A percentile compares a stretch with the other conserved stretches of the same genome.
Conservation (phyloP, 2,888 invertebrate genomes). For the Odontothrips loti region DNA sequence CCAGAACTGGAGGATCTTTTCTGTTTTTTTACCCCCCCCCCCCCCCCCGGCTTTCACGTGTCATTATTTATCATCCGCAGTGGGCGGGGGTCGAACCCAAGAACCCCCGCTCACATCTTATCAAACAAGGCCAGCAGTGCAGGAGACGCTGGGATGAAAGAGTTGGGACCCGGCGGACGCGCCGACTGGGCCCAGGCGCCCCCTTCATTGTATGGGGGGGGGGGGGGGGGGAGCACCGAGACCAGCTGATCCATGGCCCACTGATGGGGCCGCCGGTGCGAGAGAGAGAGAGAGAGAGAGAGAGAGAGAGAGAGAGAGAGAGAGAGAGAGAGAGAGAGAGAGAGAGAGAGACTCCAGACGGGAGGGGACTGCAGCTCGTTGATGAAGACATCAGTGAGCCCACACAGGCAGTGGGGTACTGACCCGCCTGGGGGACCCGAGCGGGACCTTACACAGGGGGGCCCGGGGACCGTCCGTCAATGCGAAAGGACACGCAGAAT, state of each 20-base stretch:
- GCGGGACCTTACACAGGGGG: neutral
- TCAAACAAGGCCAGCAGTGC: too few relatives aligned
- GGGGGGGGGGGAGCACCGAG: neutral
- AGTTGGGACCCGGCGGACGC: neutral
- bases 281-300: neutral
- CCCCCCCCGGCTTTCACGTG: too few relatives aligned
- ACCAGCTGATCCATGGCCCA: slow-evolving; percentile 25
- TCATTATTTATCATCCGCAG: too few relatives aligned
- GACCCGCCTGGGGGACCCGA: neutral
- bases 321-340: neutral
- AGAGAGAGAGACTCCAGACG: neutral
- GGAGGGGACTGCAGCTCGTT: slow-evolving; percentile 6
- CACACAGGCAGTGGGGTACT: slow-evolving; percentile 16
- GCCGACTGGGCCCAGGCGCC: neutral
- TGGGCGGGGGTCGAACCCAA: too few relatives aligned
- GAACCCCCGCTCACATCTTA: too few relatives aligned
- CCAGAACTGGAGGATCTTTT: too few relatives aligned
- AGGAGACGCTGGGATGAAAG: neutral
- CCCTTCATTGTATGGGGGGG: neutral
- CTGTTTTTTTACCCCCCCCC: too few relatives aligned
- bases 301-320: slow-evolving; percentile 5
- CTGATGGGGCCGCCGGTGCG: slow-evolving; percentile 13
- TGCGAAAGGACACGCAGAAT: neutral
- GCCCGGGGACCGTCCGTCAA: neutral
- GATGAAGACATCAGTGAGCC: slow-evolving; percentile 26